Evolutionary conservation across 2,888 invertebrate genomes (phyloP), one percentile per base, ranked within the genome.

Genomic region (Drosophila birchii): DNA sequence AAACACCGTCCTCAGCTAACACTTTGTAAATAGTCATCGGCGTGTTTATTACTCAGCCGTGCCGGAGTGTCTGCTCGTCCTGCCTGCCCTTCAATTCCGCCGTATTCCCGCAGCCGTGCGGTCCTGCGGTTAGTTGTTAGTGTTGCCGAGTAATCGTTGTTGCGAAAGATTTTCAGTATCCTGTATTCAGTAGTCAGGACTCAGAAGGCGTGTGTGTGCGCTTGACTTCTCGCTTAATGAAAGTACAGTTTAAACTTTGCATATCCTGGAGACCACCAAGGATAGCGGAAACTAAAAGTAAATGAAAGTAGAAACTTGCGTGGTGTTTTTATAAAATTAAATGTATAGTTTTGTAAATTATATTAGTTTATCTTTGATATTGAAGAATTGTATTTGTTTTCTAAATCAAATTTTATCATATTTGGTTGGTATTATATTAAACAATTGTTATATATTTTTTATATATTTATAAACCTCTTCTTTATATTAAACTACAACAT

Each of bases 21-120:
- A 84, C 81, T 87, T 75, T 76, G 78, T 62, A 77, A 77, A 77
- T 71, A 75, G 73, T 75, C 63, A 56, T 73, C 73, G 73, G 77
- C 62, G 86, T 76, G 84, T 87, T 85, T 89, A 84, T 87, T 89
- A 87, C 77, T 74, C 66, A 59, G 60, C 59, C 62, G 68, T 77
- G 77, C 54, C 77, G 23, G 57, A 70, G 77, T 67, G 61, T 74
- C 71, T 75, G 47, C 47, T 55, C 73, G 20, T 67, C 67, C 70
- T 75, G 4, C 26, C 67, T 20, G 20, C 16, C 23, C 20, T 20
- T 32, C 20, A 12, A 23, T 6, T 58, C 49, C 49, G 26, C 36
- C 29, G 36, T 34, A 43, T 36, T 36, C 51, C 67, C 49, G 49
- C 43, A 36, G 67, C 51, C 68, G 64, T 66, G 47, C 20, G 58